These are phyloP conservation scores for Crotalus horridus DNA, from an alignment of 2,113 vertebrate genomes.

Conservation along the genomic window DNA sequence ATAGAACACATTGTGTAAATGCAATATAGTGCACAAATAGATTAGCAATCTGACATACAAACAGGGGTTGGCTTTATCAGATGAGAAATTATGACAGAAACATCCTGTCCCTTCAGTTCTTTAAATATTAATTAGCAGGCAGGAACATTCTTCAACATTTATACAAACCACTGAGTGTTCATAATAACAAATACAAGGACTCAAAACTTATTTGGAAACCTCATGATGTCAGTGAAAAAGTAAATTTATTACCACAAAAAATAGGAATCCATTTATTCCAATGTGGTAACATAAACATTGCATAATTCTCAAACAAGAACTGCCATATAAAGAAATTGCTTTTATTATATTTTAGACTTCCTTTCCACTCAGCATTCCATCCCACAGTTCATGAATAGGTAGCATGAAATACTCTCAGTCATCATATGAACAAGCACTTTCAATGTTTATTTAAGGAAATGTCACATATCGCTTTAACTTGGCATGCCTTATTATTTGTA, in stretches of 20 bases:
- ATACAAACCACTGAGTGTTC: not conserved
- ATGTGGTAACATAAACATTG: not conserved
- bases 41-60: not conserved
- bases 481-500: not conserved
- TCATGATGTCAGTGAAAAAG: not conserved
- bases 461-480: not conserved
- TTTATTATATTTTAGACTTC: not conserved
- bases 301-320: not conserved
- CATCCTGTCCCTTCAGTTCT: conserved; percentile 49
- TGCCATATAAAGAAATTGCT: not conserved
- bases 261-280: not conserved
- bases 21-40: not conserved
- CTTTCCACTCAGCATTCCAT: not conserved
- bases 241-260: not conserved
- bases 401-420: not conserved
- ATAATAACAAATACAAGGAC: not conserved
- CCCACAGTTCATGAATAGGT: not conserved
- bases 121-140: not conserved
- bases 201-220: not conserved
- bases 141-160: not conserved
- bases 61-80: conserved; percentile 29
- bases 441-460: not conserved
- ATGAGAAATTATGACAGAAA: conserved; percentile 20
- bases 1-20: conserved; percentile 1
- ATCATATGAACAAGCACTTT: not conserved